These are phyloP conservation scores for Piezodorus guildinii DNA, from an alignment of 1,140 invertebrate genomes.

Conservation along the genomic window DNA sequence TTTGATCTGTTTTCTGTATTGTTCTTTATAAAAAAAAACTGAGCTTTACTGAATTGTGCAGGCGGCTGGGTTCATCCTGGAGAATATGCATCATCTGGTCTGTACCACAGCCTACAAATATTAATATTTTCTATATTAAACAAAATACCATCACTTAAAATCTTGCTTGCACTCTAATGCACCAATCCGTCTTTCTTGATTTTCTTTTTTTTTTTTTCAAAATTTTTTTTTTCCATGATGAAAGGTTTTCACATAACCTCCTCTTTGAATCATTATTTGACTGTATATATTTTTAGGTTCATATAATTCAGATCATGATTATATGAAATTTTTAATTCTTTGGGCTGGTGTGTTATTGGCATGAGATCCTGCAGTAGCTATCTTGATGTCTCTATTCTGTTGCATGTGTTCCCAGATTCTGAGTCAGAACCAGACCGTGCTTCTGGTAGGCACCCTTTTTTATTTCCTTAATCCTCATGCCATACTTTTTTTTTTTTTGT, in stretches of 20 bases:
- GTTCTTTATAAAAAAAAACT: background rate
- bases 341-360: constrained; percentile 12
- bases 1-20: too few relatives aligned
- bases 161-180: background rate
- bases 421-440: constrained; percentile 26
- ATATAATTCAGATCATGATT: background rate
- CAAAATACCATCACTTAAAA: background rate
- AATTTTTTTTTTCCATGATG: background rate
- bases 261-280: background rate
- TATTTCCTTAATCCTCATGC: constrained; percentile 18
- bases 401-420: constrained; percentile 25
- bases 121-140: constrained; percentile 21
- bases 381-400: constrained; percentile 23
- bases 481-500: background rate
- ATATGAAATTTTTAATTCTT: background rate
- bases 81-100: constrained; percentile 97
- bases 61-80: constrained; percentile 95
- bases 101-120: constrained; percentile 32
- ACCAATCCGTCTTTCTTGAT: background rate
- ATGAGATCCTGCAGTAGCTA: constrained; percentile 4
- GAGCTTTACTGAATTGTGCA: constrained; percentile 34
- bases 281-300: constrained; percentile 7
- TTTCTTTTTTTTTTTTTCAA: constrained; percentile 1
- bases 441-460: constrained; percentile 25
- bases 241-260: background rate